A percentile compares a stretch with the other conserved stretches of the same genome.
These are phyloP conservation scores for Oryzias dopingdopingensis DNA, from an alignment of 2,797 vertebrate species.

Conservation along the genomic window DNA sequence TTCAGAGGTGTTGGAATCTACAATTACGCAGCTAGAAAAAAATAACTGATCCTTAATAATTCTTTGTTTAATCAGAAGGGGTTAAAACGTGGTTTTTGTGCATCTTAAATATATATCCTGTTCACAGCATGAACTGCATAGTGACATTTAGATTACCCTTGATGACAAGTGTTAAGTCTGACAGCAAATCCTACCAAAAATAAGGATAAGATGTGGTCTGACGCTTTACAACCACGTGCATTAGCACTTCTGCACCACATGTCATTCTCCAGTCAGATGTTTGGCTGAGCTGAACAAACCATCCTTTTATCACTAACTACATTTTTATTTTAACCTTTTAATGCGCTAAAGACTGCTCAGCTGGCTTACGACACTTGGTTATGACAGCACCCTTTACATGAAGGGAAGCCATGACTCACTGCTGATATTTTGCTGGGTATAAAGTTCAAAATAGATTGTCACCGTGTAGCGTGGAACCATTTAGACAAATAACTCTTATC, in stretches of 20 bases:
- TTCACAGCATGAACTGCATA: constrained; percentile 9
- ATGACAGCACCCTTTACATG: constrained; percentile 27
- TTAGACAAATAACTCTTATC: constrained; percentile 3
- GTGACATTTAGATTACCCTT: constrained; percentile 11
- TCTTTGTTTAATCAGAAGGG: too few relatives aligned
- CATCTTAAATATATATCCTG: too few relatives aligned
- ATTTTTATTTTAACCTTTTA: constrained; percentile 61
- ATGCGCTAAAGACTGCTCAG: constrained; percentile 33
- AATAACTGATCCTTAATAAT: too few relatives aligned
- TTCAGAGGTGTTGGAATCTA: too few relatives aligned
- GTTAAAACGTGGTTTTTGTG: too few relatives aligned
- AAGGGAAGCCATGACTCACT: constrained; percentile 23
- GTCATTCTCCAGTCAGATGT: constrained; percentile 73
- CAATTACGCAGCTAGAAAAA: too few relatives aligned
- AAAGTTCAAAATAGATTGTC: constrained; percentile 17
- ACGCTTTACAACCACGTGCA: constrained; percentile 62
- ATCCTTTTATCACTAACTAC: constrained; percentile 62
- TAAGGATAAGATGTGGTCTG: constrained; percentile 24
- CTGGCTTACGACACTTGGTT: constrained; percentile 27
- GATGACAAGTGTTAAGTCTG: constrained; percentile 14
- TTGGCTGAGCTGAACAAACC: constrained; percentile 57
- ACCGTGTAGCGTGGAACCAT: background rate
- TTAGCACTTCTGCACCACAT: constrained; percentile 55
- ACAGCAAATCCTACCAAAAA: constrained; percentile 35
- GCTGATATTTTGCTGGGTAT: constrained; percentile 14